Base-by-base conservation (phyloP, 35 echinoderm and acorn worm genomes). In the Apostichopus parvimensis region DNA sequence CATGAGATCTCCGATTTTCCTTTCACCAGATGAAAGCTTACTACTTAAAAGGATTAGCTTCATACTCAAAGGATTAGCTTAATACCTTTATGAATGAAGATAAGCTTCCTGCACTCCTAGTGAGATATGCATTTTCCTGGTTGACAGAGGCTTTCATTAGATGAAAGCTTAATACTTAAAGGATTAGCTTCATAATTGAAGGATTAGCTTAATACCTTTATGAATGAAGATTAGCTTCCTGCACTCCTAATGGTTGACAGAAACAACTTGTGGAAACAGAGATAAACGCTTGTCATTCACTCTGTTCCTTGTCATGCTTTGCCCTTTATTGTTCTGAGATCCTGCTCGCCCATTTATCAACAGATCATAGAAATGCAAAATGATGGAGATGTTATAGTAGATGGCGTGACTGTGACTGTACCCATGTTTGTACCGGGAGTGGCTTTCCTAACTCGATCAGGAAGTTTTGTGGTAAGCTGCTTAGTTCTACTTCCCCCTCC, bases 381-480 rank as follows among this genome's bases (percentile, higher is more conserved):
- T 18, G 21, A 6, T 58, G 81, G 86, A 34, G 52, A 64, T 72
- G 68, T 88, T 6, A 15, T 88, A 68, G 86, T 75, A 2, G 28
- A 88, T 45, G 86, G 61, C 52, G 86, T 75, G 8, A 88, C 61
- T 10, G 86, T 88, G 9, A 88, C 60, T 9, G 20, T 88, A 14
- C 86, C 86, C 15, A 72, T 88, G 60, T 25, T 54, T 53, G 86
- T 88, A 5, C 86, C 86, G 3, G 86, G 25, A 15, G 60, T 75
- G 4, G 23, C 64, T 4, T 65, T 12, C 18, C n/a, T 88, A 4
- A 71, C 57, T 7, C 20, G 57, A 34, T 61, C 86, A 13, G 86
- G 86, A 34, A 26, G 6, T 15, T 88, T 72, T 45, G 62, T 66
- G 28, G 86, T 88, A 72, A 72, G 86, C 15, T 15, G 34, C 34